These are phyloP conservation scores for Sebastes vulpes DNA, from an alignment of 2,797 vertebrate genomes.

Conservation along the genomic window DNA sequence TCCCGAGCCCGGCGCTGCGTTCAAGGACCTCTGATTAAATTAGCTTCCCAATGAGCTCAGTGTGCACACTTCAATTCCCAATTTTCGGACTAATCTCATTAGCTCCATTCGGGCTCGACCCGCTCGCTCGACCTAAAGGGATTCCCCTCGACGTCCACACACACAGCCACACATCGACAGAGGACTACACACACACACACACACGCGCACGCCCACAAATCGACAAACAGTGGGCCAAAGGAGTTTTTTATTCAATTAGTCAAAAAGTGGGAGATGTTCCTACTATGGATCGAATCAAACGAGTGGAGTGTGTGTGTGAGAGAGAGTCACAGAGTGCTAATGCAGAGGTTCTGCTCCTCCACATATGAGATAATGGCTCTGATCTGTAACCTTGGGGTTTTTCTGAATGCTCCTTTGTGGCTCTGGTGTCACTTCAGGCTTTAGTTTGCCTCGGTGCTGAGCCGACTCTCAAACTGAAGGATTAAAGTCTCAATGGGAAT, in stretches of 20 bases:
- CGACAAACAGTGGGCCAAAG: neutral
- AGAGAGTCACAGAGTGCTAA: neutral
- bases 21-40: slow-evolving; percentile 53
- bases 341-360: neutral
- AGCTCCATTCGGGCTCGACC: slow-evolving; percentile 37
- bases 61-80: slow-evolving; percentile 61
- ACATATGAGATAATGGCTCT: neutral
- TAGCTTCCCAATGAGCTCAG: slow-evolving; percentile 46
- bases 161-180: neutral
- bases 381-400: neutral
- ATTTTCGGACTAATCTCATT: slow-evolving; percentile 59
- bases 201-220: neutral
- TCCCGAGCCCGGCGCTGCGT: slow-evolving; percentile 6
- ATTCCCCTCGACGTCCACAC: slow-evolving; percentile 20
- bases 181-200: neutral
- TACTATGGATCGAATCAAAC: neutral
- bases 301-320: neutral
- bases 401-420: neutral
- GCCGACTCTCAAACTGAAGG: neutral
- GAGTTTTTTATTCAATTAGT: slow-evolving; percentile 3
- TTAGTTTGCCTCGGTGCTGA: neutral
- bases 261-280: neutral
- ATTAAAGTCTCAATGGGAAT: neutral
- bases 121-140: slow-evolving; percentile 23
- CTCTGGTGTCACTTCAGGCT: slow-evolving; percentile 9